phyloP scores from a whole-genome alignment of 2,888 invertebrate genomes.

The Desoria tigrina region DNA sequence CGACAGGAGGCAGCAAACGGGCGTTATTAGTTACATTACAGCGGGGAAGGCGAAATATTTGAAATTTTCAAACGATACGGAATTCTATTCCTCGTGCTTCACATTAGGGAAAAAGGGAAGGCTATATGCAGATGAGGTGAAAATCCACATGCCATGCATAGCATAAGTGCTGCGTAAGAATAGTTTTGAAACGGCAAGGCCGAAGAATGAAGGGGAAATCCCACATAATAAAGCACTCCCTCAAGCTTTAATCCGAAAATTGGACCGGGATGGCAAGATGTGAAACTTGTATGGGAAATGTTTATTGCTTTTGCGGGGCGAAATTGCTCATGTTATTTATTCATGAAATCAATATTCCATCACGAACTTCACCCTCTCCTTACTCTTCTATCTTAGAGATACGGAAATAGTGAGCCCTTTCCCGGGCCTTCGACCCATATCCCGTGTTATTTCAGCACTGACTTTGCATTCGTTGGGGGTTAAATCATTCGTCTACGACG shows the following conservation, averaged over 20 bases:
- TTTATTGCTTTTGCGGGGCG: conserved; percentile 40
- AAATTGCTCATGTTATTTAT: conserved; percentile 39
- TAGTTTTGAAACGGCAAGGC: conserved; percentile 5
- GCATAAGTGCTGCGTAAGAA: neutral
- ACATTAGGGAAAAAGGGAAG: neutral
- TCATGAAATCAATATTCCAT: conserved; percentile 47
- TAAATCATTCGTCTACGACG: too few relatives aligned
- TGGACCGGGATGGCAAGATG: conserved; percentile 25
- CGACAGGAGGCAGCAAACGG: conserved; percentile 11
- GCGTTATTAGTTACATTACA: conserved; percentile 7
- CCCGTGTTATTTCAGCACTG: too few relatives aligned
- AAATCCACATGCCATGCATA: neutral
- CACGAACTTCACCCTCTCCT: conserved; percentile 25
- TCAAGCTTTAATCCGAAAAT: conserved; percentile 26
- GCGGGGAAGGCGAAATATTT: conserved; percentile 7
- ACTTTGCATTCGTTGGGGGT: too few relatives aligned
- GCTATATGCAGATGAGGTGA: neutral
- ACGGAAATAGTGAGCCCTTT: too few relatives aligned
- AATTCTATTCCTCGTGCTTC: conserved; percentile 5
- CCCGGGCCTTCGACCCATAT: too few relatives aligned
- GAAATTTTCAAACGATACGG: too few relatives aligned
- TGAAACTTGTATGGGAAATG: conserved; percentile 28
- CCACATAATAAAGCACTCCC: conserved; percentile 22
- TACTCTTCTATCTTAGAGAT: neutral
- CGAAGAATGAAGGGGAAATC: conserved; percentile 10